These are phyloP conservation scores for Mobula hypostoma DNA, from an alignment of 2,113 vertebrate genomes.

Conservation along the genomic window DNA sequence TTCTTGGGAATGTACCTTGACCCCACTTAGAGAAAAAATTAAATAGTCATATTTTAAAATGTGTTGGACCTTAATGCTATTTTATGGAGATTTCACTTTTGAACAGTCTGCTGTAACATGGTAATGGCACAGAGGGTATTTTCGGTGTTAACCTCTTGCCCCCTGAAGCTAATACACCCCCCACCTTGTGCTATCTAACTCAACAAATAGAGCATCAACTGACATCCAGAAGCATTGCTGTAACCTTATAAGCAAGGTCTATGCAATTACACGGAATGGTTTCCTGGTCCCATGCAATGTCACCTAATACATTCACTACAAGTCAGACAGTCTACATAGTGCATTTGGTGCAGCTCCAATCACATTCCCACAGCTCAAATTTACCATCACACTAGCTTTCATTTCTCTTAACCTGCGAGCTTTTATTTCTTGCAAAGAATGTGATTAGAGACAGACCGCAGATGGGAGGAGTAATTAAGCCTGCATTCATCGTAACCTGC, in stretches of 20 bases:
- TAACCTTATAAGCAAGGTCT: slow-evolving; percentile 44
- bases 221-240: slow-evolving; percentile 43
- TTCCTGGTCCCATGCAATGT: slow-evolving; percentile 35
- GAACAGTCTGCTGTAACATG: slow-evolving; percentile 41
- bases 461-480: background rate
- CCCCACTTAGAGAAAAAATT: background rate
- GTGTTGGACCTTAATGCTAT: slow-evolving; percentile 41
- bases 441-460: background rate
- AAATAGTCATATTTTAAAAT: slow-evolving; percentile 42
- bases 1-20: background rate
- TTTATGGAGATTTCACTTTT: background rate
- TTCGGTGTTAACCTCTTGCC: slow-evolving; percentile 66
- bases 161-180: slow-evolving; percentile 53
- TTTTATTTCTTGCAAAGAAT: background rate
- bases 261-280: slow-evolving; percentile 41
- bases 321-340: background rate
- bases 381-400: background rate
- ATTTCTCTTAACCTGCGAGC: background rate
- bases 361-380: slow-evolving; percentile 22
- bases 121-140: slow-evolving; percentile 52
- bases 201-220: slow-evolving; percentile 48
- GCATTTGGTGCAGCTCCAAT: background rate
- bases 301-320: slow-evolving; percentile 41
- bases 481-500: slow-evolving; percentile 1
- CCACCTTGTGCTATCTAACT: slow-evolving; percentile 47